These are phyloP conservation scores for Anisognathus igniventris DNA, from an alignment of 2,797 vertebrate genomes.

Conservation along the genomic window DNA sequence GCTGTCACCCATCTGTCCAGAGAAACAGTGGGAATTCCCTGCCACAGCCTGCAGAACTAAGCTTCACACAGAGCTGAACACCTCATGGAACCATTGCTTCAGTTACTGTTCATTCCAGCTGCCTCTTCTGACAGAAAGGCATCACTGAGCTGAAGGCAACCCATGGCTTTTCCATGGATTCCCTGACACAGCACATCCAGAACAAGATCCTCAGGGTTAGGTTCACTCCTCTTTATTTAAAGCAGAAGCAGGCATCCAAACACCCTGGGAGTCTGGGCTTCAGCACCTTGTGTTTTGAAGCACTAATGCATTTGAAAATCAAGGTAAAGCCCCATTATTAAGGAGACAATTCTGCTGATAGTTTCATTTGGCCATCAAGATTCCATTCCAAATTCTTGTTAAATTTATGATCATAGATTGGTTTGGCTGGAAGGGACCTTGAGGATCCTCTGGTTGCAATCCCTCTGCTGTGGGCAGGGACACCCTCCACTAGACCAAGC, in stretches of 20 bases:
- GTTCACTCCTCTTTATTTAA: neutral
- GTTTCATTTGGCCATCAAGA: neutral
- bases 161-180: fast-evolving
- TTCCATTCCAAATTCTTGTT: neutral
- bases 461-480: neutral
- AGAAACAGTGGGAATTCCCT: neutral
- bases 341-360: neutral
- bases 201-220: neutral
- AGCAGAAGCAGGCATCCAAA: neutral
- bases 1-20: neutral
- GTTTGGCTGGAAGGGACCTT: neutral
- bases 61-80: neutral
- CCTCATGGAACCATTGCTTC: neutral
- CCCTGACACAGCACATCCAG: neutral
- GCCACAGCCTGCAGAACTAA: neutral
- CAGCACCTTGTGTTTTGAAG: too few relatives aligned
- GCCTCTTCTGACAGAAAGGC: neutral
- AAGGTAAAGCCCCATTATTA: neutral
- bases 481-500: too few relatives aligned
- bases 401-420: neutral
- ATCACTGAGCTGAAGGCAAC: neutral
- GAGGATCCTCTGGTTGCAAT: neutral
- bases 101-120: neutral
- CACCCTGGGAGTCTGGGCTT: neutral
- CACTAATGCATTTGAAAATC: neutral